Base-by-base conservation (phyloP, 2,797 vertebrate species). In the Coccyzus lansbergi region DNA sequence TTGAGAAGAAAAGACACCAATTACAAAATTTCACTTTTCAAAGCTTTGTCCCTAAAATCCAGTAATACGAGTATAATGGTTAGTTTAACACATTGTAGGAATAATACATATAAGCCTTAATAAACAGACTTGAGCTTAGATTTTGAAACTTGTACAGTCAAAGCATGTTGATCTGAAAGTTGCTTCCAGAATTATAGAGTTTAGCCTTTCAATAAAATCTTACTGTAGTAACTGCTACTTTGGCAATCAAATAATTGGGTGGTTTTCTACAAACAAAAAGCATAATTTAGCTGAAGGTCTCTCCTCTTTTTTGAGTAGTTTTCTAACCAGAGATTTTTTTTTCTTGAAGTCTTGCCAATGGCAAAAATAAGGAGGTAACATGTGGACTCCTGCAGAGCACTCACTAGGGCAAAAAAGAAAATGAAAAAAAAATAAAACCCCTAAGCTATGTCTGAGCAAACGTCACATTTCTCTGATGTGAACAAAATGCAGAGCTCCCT, bases 251-350 rank as follows among this genome's bases (percentile, higher is more conserved):
- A 28, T 34, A 90, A 46, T 74, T 83, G 12, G 15, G 19, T 82
- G 31, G 1, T 75, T 96, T 46, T 85, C 83, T 36, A 8, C 68
- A 89, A 91, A 33, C 19, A 52, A 74, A 83, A 95, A 85, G 3
- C 72, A 42, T 87, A 19, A 68, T 88, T 87, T 91, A 72, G 9
- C n/a, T 36, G 24, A 71, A 92, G 31, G 25, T 81, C 83, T 86
- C 56, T 42, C 58, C 7, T 31, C 42, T 79, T 95, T 82, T 79
- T 80, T 75, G 58, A 88, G 58, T 24, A 62, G 19, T 31, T 90
- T 96, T 89, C 63, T 53, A 86, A 83, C 52, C 49, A 92, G 70
- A 76, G 29, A 22, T 62, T 59, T 96, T 84, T 84, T 93, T 93
- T 82, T 88, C 77, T 77, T 88, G 6, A 95, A 74, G 78, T 70